These are phyloP conservation scores for Amazona ochrocephala DNA, from an alignment of 2,797 vertebrate genomes.

Conservation along the genomic window DNA sequence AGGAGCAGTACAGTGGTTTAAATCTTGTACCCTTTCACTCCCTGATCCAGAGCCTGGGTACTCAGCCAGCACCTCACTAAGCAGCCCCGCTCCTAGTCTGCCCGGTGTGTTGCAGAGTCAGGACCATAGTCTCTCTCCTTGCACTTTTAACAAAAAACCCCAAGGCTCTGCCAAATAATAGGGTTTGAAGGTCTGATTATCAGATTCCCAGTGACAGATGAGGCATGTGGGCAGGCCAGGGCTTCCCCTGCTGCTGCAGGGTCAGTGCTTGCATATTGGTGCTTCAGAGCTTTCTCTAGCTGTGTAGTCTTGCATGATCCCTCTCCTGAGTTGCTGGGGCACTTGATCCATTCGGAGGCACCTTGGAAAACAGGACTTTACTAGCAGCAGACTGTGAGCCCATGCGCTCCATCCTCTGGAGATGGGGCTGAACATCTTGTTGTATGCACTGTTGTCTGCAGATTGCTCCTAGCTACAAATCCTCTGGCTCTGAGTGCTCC, in stretches of 20 bases:
- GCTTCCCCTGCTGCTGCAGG: background rate
- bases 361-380: background rate
- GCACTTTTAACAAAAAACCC: background rate
- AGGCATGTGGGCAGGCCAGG: background rate
- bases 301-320: fast-evolving
- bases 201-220: background rate
- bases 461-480: background rate
- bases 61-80: fast-evolving
- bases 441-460: fast-evolving
- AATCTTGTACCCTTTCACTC: background rate
- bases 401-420: background rate
- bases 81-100: fast-evolving
- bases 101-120: background rate
- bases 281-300: background rate
- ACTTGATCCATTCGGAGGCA: fast-evolving
- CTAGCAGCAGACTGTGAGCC: fast-evolving
- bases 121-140: background rate
- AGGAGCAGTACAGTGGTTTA: background rate
- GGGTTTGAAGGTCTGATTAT: background rate
- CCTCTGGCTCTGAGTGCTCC: background rate
- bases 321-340: fast-evolving
- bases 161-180: background rate
- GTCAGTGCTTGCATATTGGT: fast-evolving
- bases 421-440: background rate
- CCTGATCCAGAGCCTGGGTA: background rate